Conservation (phyloP, 2,797 vertebrate species). For the Iguana delicatissima region DNA sequence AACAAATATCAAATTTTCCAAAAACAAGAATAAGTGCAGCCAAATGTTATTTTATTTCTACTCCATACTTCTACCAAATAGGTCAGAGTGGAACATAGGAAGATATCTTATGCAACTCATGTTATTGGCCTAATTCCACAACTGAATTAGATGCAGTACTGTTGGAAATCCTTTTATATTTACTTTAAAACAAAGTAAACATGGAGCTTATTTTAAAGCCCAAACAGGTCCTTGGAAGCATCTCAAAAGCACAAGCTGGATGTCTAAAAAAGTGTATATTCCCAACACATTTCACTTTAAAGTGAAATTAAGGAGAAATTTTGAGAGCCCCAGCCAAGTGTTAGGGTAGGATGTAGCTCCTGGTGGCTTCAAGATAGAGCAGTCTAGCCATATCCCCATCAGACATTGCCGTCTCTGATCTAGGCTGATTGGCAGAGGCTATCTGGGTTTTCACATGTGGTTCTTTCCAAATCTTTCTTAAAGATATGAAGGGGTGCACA, state of each 20-base stretch:
- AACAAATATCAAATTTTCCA: constrained; percentile 43
- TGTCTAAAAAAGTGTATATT: background rate
- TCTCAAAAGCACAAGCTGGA: background rate
- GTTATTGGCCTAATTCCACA: background rate
- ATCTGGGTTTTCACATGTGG: background rate
- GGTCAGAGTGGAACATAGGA: background rate
- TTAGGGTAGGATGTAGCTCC: background rate
- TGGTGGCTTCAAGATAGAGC: background rate
- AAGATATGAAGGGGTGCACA: background rate
- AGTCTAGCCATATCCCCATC: background rate
- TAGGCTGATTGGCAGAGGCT: background rate
- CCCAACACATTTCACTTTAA: background rate
- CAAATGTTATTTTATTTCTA: background rate
- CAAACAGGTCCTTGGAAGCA: background rate
- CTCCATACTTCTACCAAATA: background rate
- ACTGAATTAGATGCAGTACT: background rate
- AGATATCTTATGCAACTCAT: background rate
- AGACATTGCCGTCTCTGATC: background rate
- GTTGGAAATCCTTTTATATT: background rate
- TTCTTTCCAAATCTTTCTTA: background rate
- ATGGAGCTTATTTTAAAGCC: background rate
- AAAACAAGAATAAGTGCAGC: constrained; percentile 27
- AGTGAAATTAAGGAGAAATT: background rate
- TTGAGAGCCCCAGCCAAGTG: background rate
- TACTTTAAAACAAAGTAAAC: background rate